Base-by-base conservation (phyloP, 2,888 invertebrate genomes). In the Halictus quadricinctus region DNA sequence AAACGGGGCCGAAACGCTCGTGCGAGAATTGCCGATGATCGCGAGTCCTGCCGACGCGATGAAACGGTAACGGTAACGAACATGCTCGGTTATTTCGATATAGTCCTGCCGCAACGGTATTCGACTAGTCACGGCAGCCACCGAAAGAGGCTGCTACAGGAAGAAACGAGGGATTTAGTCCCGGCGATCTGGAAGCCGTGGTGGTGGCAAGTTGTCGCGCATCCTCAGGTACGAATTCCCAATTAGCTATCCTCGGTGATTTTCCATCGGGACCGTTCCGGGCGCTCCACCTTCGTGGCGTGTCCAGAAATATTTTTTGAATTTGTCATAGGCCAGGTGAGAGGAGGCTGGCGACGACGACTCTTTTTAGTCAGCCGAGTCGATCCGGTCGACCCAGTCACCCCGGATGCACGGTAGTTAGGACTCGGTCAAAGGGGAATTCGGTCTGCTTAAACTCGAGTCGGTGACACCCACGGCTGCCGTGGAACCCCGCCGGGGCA, bases 281-380 rank as follows among this genome's bases (percentile, higher is more conserved):
- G 76, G 54, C 66, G 66, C 78, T 82, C 88, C 82, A 83, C 86
- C 81, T 87, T 77, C 88, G 83, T 70, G 88, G 83, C 84, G 78
- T 76, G 83, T 87, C 90, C 83, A 88, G 88, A 90, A 91, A 90
- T 90, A 89, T 91, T 89, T 91, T 88, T 76, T 84, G 90, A 92
- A 93, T 94, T 93, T 93, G 93, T 93, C 92, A 93, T 92, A 94
- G 92, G 92, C 89, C 93, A 93, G 93, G 93, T 93, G 93, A 91
- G 90, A 89, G 88, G 80, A 78, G 72, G 5, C 21, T 1, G 13
- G 41, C 15, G 41, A 18, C 58, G 79, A 18, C 50, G 79, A 77
- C 75, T 79, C 83, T 85, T 83, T 83, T 85, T 76, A 84, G 41
- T 21, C 5, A 7, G 4, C 3, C 18, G 18, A 15, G 41, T 60